Evolutionary conservation across 2,797 vertebrate genomes (phyloP), one percentile per base, ranked within the genome.

Genomic region (Argya squamiceps): DNA sequence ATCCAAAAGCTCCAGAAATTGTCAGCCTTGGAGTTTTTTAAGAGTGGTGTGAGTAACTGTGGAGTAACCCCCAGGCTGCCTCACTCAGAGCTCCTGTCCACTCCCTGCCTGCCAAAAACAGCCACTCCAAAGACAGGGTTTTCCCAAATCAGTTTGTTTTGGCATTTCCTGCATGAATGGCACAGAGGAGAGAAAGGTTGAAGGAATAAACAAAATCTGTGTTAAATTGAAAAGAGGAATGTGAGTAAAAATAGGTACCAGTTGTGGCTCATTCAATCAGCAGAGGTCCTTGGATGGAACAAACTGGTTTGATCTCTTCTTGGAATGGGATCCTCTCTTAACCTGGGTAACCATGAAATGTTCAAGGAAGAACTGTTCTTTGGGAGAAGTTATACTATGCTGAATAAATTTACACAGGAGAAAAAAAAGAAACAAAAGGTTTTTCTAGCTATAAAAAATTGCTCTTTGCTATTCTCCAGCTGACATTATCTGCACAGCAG

Each of bases 61-160:
- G 69, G 92, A 86, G 46, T 36, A 90, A 94, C 43, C 22, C 77
- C 15, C 52, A 46, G 49, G 32, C 69, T 92, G 79, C 50, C 58
- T 86, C 43, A 15, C 21, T 43, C 64, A 27, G 76, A 64, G 58
- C 71, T 70, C 11, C 56, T 13, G 20, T 41, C 56, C 68, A 10
- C 20, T 58, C 62, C 29, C 77, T 82, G 44, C 62, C 89, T 84
- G 91, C 84, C 9, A 2, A 94, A 93, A 60, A 1, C 84, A 83
- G 70, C 58, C 65, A 11, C 32, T 90, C 92, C 73, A 92, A 81
- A 93, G 46, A 47, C 39, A 78, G 70, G 9, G 11, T 17, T 87
- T 71, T 44, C 84, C 91, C 74, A 29, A 75, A 62, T 68, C 58
- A 3, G 41, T 84, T 93, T 95, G 62, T 53, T 96, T 94, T 94